Evolutionary conservation across 2,113 vertebrate species (phyloP).

Genomic region (Melanostigma gelatinosum): DNA sequence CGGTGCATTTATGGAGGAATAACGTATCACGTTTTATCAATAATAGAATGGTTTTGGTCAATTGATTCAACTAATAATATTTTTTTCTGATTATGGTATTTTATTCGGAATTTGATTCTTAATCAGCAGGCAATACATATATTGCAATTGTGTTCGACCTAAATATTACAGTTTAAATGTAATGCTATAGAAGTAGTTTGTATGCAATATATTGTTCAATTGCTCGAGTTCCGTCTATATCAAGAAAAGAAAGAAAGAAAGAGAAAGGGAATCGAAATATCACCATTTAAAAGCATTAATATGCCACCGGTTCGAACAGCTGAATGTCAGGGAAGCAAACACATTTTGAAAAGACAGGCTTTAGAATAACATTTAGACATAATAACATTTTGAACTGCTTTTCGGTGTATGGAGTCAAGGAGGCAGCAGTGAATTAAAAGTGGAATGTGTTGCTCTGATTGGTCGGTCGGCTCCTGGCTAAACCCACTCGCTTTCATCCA

Average conservation of each 20-base stretch:
- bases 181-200: neutral
- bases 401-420: slow-evolving; percentile 47
- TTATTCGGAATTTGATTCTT: neutral
- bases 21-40: neutral
- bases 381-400: slow-evolving; percentile 47
- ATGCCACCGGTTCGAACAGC: slow-evolving; percentile 30
- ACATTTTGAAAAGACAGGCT: slow-evolving; percentile 19
- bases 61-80: neutral
- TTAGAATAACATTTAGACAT: slow-evolving; percentile 56
- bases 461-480: slow-evolving; percentile 79
- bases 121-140: neutral
- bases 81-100: neutral
- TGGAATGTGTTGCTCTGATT: slow-evolving; percentile 79
- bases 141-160: neutral
- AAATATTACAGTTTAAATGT: neutral
- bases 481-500: slow-evolving; percentile 87
- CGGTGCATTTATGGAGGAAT: neutral
- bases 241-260: slow-evolving; percentile 12
- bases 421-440: slow-evolving; percentile 73
- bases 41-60: neutral
- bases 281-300: slow-evolving; percentile 17
- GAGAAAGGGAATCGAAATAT: neutral
- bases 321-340: slow-evolving; percentile 32
- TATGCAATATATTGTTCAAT: neutral
- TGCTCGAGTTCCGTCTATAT: neutral